A percentile compares a stretch with the other conserved stretches of the same genome.
Evolutionary conservation across 2,888 invertebrate genomes (phyloP).

Genomic region (Cabera pusaria): DNA sequence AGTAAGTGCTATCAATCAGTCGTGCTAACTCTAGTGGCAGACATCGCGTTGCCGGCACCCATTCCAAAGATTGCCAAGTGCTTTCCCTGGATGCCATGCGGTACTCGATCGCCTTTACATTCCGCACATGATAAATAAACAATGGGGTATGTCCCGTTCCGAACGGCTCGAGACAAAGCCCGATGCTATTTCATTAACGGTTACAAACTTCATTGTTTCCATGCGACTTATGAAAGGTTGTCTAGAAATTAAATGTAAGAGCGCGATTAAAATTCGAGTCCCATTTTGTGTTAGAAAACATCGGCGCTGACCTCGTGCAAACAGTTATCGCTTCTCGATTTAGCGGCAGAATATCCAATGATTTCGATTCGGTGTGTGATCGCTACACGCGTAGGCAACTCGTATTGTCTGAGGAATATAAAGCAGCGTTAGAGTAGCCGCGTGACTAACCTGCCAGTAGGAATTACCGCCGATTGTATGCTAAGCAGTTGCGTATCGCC

Average conservation of each 20-base stretch:
- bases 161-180: conserved; percentile 27
- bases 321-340: conserved; percentile 72
- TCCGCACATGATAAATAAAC: conserved; percentile 35
- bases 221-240: conserved; percentile 16
- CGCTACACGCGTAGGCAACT: conserved; percentile 65
- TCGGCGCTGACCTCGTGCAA: conserved; percentile 67
- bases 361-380: conserved; percentile 54
- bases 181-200: conserved; percentile 12
- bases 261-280: conserved; percentile 34
- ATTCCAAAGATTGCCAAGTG: conserved; percentile 61
- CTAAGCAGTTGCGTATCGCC: conserved; percentile 52
- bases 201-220: conserved; percentile 18
- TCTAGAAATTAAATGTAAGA: conserved; percentile 16
- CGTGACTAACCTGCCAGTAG: conserved; percentile 73
- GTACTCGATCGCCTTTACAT: conserved; percentile 36
- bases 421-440: conserved; percentile 62
- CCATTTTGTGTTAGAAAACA: conserved; percentile 65
- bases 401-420: conserved; percentile 59
- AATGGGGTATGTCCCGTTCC: conserved; percentile 30
- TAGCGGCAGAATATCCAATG: conserved; percentile 37
- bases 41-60: conserved; percentile 37
- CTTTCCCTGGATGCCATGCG: conserved; percentile 38
- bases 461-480: conserved; percentile 78
- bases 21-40: no score
- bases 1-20: conserved; percentile 57